Percentiles rank a stretch among this genome's conserved stretches.
Evolutionary conservation across 2,888 invertebrate genomes (phyloP).

Genomic region (Temnothorax rugatulus): DNA sequence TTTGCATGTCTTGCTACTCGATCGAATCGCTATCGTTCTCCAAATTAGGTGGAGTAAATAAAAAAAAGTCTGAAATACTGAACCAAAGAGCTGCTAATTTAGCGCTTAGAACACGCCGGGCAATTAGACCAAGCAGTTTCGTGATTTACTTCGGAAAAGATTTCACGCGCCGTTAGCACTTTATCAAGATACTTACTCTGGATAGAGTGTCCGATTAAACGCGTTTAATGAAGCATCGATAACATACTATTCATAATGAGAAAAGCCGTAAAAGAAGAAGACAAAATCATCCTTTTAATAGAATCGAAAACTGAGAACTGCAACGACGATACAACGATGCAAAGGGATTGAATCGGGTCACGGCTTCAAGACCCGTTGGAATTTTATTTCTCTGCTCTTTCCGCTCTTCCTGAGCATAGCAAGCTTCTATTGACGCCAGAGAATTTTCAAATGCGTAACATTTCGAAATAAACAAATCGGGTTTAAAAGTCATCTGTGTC

Average conservation of each 20-base stretch:
- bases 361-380: constrained; percentile 10
- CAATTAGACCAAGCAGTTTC: constrained; percentile 26
- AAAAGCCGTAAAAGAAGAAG: not conserved
- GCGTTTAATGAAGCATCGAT: constrained; percentile 38
- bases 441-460: constrained; percentile 5
- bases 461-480: constrained; percentile 26
- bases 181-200: constrained; percentile 15
- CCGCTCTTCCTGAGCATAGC: not conserved
- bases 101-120: not conserved
- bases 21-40: not conserved
- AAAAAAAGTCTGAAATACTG: constrained; percentile 28
- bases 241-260: constrained; percentile 25
- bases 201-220: constrained; percentile 22
- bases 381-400: constrained; percentile 17
- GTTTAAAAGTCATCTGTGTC: not conserved
- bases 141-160: constrained; percentile 30
- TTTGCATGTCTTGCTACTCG: not conserved
- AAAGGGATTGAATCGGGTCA: constrained; percentile 33
- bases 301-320: constrained; percentile 20
- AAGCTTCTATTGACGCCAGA: not conserved
- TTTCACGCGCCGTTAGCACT: constrained; percentile 27
- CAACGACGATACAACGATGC: not conserved
- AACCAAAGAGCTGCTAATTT: constrained; percentile 24
- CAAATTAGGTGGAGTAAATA: constrained; percentile 33
- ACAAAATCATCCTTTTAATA: constrained; percentile 24